A percentile compares a stretch with the other conserved stretches of the same genome.
These are phyloP conservation scores for Cyclargus thomasi DNA, from an alignment of 1,140 invertebrate genomes.

Conservation along the genomic window DNA sequence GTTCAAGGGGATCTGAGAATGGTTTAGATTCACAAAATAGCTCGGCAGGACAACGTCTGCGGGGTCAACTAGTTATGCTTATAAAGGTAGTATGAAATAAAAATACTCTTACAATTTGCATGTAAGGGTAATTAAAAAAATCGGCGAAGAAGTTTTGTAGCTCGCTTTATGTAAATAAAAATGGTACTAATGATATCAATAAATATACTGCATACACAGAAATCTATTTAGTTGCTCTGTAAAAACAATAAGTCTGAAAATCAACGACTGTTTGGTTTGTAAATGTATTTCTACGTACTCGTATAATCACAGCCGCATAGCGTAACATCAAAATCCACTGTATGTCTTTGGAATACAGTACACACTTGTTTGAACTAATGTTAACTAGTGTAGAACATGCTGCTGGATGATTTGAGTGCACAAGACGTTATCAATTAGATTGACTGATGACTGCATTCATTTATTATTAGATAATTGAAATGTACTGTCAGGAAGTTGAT, in stretches of 20 bases:
- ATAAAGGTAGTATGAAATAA: too few species aligned
- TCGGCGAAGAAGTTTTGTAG: too few species aligned
- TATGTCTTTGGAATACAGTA: neutral
- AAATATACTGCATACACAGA: neutral
- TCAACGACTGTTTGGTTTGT: neutral
- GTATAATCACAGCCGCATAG: neutral
- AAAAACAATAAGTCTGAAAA: neutral
- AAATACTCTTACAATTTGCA: too few species aligned
- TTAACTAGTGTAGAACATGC: neutral
- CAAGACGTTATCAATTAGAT: slow-evolving; percentile 9
- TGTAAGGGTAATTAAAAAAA: too few species aligned
- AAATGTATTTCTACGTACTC: slow-evolving; percentile 16
- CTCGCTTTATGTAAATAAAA: too few species aligned
- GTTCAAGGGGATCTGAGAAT: too few species aligned
- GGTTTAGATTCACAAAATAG: too few species aligned
- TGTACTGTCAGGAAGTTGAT: too few species aligned
- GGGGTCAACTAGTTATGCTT: too few species aligned
- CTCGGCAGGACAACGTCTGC: too few species aligned
- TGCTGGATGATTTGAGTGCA: neutral
- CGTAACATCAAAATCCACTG: neutral
- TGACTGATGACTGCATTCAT: neutral
- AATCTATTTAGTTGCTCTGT: neutral
- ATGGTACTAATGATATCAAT: neutral
- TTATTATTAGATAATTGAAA: neutral
- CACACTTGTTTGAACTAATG: neutral